Conservation (phyloP, 2,888 invertebrate genomes). For the Enchytraeus crypticus region DNA sequence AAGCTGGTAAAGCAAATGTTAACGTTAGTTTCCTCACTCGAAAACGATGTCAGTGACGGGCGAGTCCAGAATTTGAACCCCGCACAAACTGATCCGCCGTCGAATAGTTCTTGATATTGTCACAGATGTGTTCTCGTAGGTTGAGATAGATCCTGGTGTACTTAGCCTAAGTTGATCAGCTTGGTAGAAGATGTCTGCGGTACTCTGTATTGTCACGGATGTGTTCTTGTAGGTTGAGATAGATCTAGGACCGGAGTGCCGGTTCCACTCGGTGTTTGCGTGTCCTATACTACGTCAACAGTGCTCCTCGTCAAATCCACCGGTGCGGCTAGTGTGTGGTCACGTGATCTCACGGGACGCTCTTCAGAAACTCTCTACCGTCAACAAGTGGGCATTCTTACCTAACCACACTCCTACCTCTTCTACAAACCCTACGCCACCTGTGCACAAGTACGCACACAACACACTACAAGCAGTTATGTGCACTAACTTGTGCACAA, state of each 20-base stretch:
- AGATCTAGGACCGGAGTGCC: conserved; percentile 77
- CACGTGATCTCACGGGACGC: conserved; percentile 97
- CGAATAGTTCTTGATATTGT: background rate
- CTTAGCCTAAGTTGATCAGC: background rate
- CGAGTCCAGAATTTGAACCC: too few species aligned
- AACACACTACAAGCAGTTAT: too few species aligned
- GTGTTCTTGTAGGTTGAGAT: conserved; percentile 70
- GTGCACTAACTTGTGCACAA: too few species aligned
- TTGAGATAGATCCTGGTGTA: conserved; percentile 81
- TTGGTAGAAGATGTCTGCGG: background rate
- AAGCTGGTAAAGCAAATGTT: too few species aligned
- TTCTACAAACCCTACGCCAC: too few species aligned
- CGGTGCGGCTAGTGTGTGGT: conserved; percentile 91
- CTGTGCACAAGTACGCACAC: too few species aligned
- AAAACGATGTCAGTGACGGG: too few species aligned
- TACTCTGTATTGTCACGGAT: background rate
- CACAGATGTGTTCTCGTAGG: conserved; percentile 57
- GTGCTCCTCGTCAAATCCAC: conserved; percentile 88
- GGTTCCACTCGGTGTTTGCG: conserved; percentile 95
- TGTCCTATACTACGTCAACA: conserved; percentile 96
- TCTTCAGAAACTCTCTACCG: conserved; percentile 82
- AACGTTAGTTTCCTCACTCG: too few species aligned
- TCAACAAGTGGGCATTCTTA: conserved; percentile 66
- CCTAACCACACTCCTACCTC: too few species aligned
- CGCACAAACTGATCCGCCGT: too few species aligned